These are phyloP conservation scores for Troglohyphantes excavatus DNA, from an alignment of 2,888 invertebrate genomes.

Conservation along the genomic window DNA sequence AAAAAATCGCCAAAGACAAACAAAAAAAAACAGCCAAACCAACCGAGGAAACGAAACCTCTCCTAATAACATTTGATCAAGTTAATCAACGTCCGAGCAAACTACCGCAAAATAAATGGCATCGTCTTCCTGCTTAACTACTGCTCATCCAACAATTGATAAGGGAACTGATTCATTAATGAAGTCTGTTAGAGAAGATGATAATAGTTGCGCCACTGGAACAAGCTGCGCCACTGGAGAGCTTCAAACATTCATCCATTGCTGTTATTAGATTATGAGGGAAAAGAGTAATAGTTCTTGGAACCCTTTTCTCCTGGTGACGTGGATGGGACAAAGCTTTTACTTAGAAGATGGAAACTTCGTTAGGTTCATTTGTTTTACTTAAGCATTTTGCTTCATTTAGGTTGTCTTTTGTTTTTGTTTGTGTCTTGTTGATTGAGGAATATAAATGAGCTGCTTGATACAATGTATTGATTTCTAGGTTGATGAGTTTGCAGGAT, in stretches of 20 bases:
- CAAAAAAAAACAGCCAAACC: neutral
- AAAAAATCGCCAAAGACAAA: neutral
- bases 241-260: conserved; percentile 13
- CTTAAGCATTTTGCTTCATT: conserved; percentile 8
- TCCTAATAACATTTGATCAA: conserved; percentile 29
- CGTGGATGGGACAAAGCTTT: conserved; percentile 25
- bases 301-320: conserved; percentile 6
- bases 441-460: conserved; percentile 1
- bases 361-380: conserved; percentile 31
- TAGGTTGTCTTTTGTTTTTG: conserved; percentile 1
- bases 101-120: neutral
- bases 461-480: neutral
- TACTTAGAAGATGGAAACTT: conserved; percentile 16
- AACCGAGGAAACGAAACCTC: neutral
- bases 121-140: conserved; percentile 31
- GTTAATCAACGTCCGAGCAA: conserved; percentile 36
- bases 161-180: conserved; percentile 46
- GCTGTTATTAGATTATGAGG: conserved; percentile 43
- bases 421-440: conserved; percentile 11
- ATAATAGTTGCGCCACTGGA: conserved; percentile 22
- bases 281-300: conserved; percentile 39
- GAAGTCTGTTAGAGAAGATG: conserved; percentile 8
- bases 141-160: conserved; percentile 42
- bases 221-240: neutral
- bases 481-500: neutral